These are phyloP conservation scores for Scaptomyza parva DNA, from an alignment of 2,888 invertebrate genomes.

Conservation along the genomic window DNA sequence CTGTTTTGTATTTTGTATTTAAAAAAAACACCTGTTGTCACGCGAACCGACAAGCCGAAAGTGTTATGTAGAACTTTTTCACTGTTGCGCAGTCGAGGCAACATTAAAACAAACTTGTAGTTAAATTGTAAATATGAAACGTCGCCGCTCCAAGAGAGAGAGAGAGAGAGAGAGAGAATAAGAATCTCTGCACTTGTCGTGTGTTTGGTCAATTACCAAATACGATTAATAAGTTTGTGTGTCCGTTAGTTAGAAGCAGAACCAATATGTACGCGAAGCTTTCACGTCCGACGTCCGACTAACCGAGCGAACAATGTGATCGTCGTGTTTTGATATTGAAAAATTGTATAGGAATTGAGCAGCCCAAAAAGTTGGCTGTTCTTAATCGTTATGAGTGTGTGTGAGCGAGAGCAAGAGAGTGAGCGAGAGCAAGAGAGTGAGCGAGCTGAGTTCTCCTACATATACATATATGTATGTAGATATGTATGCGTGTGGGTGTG, in stretches of 20 bases:
- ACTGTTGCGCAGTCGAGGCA: conserved; percentile 47
- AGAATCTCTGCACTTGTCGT: conserved; percentile 46
- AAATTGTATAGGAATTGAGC: conserved; percentile 55
- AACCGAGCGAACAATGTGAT: conserved; percentile 47
- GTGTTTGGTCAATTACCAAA: conserved; percentile 53
- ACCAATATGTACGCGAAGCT: conserved; percentile 50
- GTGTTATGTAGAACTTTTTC: conserved; percentile 64
- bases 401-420: conserved; percentile 6
- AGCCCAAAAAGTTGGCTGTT: conserved; percentile 38
- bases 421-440: neutral
- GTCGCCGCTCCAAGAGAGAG: conserved; percentile 9
- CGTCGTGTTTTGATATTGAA: conserved; percentile 57
- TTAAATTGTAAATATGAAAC: conserved; percentile 36
- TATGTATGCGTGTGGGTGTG: conserved; percentile 45
- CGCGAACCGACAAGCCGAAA: conserved; percentile 59
- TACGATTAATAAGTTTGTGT: conserved; percentile 42
- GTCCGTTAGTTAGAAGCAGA: conserved; percentile 66
- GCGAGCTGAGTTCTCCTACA: conserved; percentile 12
- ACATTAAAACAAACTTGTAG: conserved; percentile 19
- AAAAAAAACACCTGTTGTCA: conserved; percentile 59
- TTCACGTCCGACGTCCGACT: conserved; percentile 42
- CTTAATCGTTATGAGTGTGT: conserved; percentile 25
- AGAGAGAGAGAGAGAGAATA: neutral
- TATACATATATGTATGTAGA: neutral
- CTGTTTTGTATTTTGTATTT: neutral